Base-by-base conservation (phyloP, 2,888 invertebrate species). In the Sphaeridia pumilis region DNA sequence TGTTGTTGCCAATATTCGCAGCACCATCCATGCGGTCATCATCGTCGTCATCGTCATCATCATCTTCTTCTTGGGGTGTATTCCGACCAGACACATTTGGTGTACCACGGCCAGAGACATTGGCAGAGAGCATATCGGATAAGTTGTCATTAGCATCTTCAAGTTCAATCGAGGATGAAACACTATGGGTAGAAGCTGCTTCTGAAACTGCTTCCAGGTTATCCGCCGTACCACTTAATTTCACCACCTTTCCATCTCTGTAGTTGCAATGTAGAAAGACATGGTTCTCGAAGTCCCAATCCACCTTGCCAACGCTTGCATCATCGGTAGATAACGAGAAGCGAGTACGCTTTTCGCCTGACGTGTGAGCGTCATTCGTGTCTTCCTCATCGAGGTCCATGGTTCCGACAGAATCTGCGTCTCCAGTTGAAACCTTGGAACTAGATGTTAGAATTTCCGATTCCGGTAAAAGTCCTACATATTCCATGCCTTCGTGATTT, bases 41-140 rank as follows among this genome's bases (percentile, higher is more conserved):
- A n/a, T n/a, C n/a, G 41, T 56, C 53, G 7, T 58, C 61, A 43
- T 56, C 57, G 5, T 54, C 48, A 20, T 46, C 54, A 65, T 71
- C 3, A 35, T 62, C 55, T 5, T 56, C 60, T 24, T 67, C 66
- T 70, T 93, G 93, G 0, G 95, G 95, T 0, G 94, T 95, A 72
- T 95, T 95, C 0, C 95, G 78, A 0, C 94, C 95, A 20, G 93
- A 93, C 57, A 97, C 94, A 73, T 95, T 95, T 0, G 95, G 85
- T 57, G 92, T 85, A 62, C 90, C 93, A 60, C 93, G 77, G 14
- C 93, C 84, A 1, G 85, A 85, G 24, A 90, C 90, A 71, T 94
- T 93, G 0, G 93, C 93, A 0, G 92, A 93, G 55, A 93, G 85
- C 90, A 95, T 93, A 69, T 97, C 97, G 0, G 93, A 93, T 22